Base-by-base conservation (phyloP, 2,113 vertebrate genomes). In the Cyanoderma ruficeps region DNA sequence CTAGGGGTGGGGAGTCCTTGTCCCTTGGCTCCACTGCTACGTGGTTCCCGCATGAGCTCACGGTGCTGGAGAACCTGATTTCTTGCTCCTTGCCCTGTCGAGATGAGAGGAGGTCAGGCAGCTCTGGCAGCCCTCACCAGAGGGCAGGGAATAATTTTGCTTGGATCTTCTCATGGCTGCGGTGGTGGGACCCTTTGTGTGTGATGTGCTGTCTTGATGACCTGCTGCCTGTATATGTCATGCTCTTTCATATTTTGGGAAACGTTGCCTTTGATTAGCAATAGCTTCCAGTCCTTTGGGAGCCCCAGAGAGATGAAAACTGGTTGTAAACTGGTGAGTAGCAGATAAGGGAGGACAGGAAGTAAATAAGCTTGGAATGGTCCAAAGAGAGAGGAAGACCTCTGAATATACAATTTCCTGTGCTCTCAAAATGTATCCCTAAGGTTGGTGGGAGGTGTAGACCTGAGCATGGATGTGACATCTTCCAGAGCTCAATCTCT, bases 1-100 rank as follows among this genome's bases (percentile, higher is more conserved):
- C 96, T 78, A 89, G 83, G 90, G 86, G 67, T 92, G 91, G 83
- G 92, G 91, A 96, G 72, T 69, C 64, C 83, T 92, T 94, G 71
- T 96, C 93, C 89, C 41, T 87, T 47, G n/a, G 93, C 96, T 92
- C 53, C 3, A 7, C 41, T 64, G 53, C 87, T 94, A 2, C 59
- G 1, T 97, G 87, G n/a, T 85, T 98, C 92, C 93, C 77, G 41
- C 10, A 6, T 96, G 60, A 75, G 77, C 67, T 97, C 72, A 87
- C 9, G 24, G 39, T 77, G 67, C 59, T 53, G 39, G 91, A 76
- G 72, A 90, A 76, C 82, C 74, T 65, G 42, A 35, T 89, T 89
- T 93, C 83, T 86, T 83, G 63, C 55, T 95, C 71, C 69, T 47
- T 22, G 31, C 69, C 80, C 50, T 27, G 42, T 41, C 0, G 7